These are phyloP conservation scores for Phataginus tetradactyla DNA, from an alignment of 2,797 vertebrate species.

Conservation along the genomic window DNA sequence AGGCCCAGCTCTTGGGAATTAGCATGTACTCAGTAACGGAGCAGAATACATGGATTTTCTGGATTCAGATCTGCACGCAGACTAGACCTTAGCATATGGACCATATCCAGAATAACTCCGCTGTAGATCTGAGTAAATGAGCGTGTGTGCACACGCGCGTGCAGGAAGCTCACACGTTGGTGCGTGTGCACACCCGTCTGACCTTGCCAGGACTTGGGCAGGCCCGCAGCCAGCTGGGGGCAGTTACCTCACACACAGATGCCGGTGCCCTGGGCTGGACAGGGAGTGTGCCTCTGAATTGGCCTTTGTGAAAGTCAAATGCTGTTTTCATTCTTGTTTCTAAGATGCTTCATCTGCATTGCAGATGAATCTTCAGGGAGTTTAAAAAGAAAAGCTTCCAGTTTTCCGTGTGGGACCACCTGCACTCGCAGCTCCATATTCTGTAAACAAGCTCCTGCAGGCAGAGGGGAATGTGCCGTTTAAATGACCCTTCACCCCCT, in stretches of 20 bases:
- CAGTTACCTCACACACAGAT: conserved; percentile 20
- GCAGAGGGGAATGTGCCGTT: neutral
- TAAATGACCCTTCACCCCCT: conserved; percentile 1
- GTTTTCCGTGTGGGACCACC: conserved; percentile 32
- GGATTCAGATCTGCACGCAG: neutral
- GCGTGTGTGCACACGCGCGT: accelerated
- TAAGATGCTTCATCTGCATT: conserved; percentile 71
- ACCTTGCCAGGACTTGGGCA: neutral
- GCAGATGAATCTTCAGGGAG: conserved; percentile 54
- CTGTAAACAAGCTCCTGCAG: neutral
- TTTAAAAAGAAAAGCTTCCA: conserved; percentile 44
- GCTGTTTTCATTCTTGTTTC: conserved; percentile 55
- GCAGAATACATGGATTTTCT: neutral
- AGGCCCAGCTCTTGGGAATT: neutral
- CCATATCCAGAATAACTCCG: neutral
- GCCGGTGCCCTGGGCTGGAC: neutral
- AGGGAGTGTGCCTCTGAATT: conserved; percentile 65
- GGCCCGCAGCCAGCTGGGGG: neutral
- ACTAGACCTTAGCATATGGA: neutral
- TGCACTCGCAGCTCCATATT: neutral
- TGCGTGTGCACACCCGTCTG: neutral
- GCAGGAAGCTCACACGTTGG: neutral
- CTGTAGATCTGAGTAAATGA: neutral
- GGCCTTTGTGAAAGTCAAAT: conserved; percentile 65
- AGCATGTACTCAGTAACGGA: neutral